Evolutionary conservation across 2,888 invertebrate genomes (phyloP), one percentile per base, ranked within the genome.

Genomic region (Plebejus argus): DNA sequence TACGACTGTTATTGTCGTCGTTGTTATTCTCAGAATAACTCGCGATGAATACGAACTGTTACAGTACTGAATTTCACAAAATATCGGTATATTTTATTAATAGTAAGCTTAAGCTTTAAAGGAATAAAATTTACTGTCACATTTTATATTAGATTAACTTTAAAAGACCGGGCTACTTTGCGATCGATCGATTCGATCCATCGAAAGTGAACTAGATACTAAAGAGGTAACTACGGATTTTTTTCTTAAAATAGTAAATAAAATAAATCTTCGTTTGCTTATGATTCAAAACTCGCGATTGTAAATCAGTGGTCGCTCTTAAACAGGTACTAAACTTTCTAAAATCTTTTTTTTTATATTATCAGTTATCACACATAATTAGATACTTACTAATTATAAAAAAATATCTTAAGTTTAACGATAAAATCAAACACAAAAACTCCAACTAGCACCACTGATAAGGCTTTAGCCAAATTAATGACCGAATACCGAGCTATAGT

Each of bases 11-110:
- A 66, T 66, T 18, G 66, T 66, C 15, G 66, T 66, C 66, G 15
- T 66, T 66, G 66, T 28, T 66, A 15, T 66, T 66, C 66, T 66
- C 66, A 66, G 66, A 28, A 66, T 23, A 66, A 28, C 23, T 66
- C 23, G 20, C 61, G 12, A 66, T 28, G 28, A 15, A 12, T 28
- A 28, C 18, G 28, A 66, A 66, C 28, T 33, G 66, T 66, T 66
- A 28, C 66, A 6, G 15, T 33, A 28, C 28, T 28, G 66, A 18
- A 15, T 66, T 28, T 66, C 6, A 33, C 12, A 45, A 58, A 10
- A 23, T 15, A 2, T 28, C 28, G 20, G 10, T 66, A 66, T 28
- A 33, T n/a, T n/a, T n/a, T n/a, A n/a, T n/a, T n/a, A n/a, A n/a
- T n/a, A n/a, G n/a, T n/a, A n/a, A n/a, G n/a, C n/a, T 23, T 49